Conservation (phyloP, 2,888 invertebrate species). For the Drosophila neoperkinsi region DNA sequence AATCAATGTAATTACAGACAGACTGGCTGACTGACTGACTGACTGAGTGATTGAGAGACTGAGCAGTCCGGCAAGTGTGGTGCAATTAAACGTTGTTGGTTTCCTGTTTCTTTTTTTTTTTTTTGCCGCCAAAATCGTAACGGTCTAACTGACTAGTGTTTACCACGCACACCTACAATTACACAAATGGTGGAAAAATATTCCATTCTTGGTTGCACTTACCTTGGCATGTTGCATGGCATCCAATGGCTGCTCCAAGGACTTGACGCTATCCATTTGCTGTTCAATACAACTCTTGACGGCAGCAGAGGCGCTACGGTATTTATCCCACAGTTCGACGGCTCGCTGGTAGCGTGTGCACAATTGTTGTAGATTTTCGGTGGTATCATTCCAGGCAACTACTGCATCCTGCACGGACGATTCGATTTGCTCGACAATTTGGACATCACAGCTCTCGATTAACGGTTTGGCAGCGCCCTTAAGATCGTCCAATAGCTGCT, state of each 20-base stretch:
- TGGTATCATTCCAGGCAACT: conserved; percentile 92
- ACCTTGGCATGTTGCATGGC: conserved; percentile 91
- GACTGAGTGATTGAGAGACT: background rate
- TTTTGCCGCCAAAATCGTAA: conserved; percentile 58
- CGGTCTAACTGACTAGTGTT: background rate
- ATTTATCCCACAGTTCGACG: conserved; percentile 92
- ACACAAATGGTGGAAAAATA: conserved; percentile 31
- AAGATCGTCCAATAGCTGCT: conserved; percentile 90
- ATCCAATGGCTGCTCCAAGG: conserved; percentile 88
- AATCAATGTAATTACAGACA: conserved; percentile 74
- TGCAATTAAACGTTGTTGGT: conserved; percentile 56
- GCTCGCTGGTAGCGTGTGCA: conserved; percentile 92
- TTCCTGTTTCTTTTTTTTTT: conserved; percentile 19
- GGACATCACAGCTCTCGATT: conserved; percentile 89
- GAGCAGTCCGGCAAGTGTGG: conserved; percentile 35
- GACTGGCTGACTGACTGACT: background rate
- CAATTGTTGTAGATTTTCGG: conserved; percentile 90
- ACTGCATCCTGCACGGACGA: conserved; percentile 92
- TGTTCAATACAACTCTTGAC: conserved; percentile 91
- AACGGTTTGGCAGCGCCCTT: conserved; percentile 90
- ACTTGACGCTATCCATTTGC: conserved; percentile 90
- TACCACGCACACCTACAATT: conserved; percentile 1
- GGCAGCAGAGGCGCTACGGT: conserved; percentile 91
- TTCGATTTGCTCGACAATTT: conserved; percentile 90
- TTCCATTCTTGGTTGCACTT: conserved; percentile 68